Conservation (phyloP, 2,888 invertebrate species). For the Zelleria hepariella region DNA sequence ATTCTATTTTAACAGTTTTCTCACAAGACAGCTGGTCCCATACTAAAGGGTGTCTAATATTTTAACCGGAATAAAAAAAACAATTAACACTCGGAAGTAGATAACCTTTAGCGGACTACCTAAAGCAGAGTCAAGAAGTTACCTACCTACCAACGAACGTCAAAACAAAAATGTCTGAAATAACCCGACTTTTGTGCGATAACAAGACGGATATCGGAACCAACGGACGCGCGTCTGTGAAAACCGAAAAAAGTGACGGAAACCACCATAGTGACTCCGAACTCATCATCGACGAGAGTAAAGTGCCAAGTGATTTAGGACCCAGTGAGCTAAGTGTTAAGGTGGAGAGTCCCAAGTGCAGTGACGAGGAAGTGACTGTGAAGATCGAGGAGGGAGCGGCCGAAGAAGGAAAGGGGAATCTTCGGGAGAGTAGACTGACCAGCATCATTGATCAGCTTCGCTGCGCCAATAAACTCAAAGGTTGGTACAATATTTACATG, state of each 20-base stretch:
- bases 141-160: neutral
- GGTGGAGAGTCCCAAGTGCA: constrained; percentile 14
- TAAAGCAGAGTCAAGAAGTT: neutral
- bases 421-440: constrained; percentile 54
- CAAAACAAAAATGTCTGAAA: neutral
- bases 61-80: too few species aligned
- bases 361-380: constrained; percentile 26
- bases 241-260: neutral
- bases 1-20: too few species aligned
- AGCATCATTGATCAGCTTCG: constrained; percentile 64
- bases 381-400: constrained; percentile 35
- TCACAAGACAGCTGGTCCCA: too few species aligned
- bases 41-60: too few species aligned
- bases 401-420: constrained; percentile 31
- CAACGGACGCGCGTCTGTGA: neutral
- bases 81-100: too few species aligned
- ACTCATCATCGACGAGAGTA: neutral
- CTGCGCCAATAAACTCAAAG: constrained; percentile 56
- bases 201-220: neutral
- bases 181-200: neutral
- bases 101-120: neutral
- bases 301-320: neutral
- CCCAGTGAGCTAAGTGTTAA: neutral
- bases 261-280: neutral
- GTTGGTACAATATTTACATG: constrained; percentile 25